Evolutionary conservation across 2,888 invertebrate genomes (phyloP).

Genomic region (Euplagia quadripunctaria): DNA sequence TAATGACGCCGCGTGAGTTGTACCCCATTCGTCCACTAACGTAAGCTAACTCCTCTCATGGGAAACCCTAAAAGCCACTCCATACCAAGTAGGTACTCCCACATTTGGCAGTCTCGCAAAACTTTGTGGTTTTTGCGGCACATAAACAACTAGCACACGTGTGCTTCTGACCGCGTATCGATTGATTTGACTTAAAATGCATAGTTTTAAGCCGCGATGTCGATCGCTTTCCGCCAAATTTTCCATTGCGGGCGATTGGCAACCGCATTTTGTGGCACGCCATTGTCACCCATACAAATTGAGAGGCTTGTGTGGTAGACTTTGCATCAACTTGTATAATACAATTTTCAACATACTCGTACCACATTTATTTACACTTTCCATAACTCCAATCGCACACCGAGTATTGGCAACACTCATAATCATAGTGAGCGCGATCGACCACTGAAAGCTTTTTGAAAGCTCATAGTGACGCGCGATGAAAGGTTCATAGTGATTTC

Average conservation of each 20-base stretch:
- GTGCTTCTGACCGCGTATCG: conserved; percentile 79
- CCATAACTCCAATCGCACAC: conserved; percentile 66
- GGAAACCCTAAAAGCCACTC: conserved; percentile 80
- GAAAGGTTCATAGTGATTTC: conserved; percentile 80
- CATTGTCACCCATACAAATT: conserved; percentile 71
- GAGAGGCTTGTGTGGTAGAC: conserved; percentile 61
- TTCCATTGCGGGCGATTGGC: conserved; percentile 80
- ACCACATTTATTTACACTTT: conserved; percentile 56
- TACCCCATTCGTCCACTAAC: conserved; percentile 74
- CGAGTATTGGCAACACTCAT: conserved; percentile 74
- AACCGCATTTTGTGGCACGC: conserved; percentile 72
- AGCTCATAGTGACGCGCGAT: conserved; percentile 79
- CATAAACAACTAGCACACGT: conserved; percentile 84
- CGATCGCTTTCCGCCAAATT: conserved; percentile 81
- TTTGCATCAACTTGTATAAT: conserved; percentile 52
- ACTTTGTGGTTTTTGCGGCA: conserved; percentile 82
- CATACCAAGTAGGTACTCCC: conserved; percentile 68
- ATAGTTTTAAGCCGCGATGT: conserved; percentile 80
- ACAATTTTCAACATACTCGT: conserved; percentile 43
- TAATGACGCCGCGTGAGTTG: conserved; percentile 78
- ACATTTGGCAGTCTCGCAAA: conserved; percentile 83
- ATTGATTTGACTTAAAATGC: conserved; percentile 84
- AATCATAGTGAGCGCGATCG: conserved; percentile 77
- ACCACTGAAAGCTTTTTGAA: conserved; percentile 85
- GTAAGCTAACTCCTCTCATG: conserved; percentile 80